Evolutionary conservation across 2,888 invertebrate genomes (phyloP).

Genomic region (Chloroclysta siterata): DNA sequence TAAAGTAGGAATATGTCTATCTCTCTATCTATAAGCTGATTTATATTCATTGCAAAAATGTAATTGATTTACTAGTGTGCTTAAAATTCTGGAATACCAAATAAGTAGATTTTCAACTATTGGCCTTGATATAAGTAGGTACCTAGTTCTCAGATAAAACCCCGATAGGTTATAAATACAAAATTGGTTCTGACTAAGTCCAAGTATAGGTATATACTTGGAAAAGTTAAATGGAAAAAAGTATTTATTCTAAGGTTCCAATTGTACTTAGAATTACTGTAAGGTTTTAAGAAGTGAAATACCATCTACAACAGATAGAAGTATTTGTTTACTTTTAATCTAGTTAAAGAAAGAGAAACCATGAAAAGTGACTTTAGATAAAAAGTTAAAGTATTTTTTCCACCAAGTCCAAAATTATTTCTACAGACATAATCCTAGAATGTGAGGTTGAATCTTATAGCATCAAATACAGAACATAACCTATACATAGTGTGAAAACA

Average conservation of each 20-base stretch:
- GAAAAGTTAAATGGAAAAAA: neutral
- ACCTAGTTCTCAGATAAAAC: too few relatives aligned
- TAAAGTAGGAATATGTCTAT: too few relatives aligned
- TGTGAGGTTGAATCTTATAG: neutral
- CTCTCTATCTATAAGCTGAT: too few relatives aligned
- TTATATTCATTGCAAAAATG: too few relatives aligned
- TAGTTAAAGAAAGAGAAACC: constrained; percentile 5
- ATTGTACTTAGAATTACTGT: neutral
- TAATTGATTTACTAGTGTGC: too few relatives aligned
- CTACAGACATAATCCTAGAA: neutral
- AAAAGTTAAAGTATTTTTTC: neutral
- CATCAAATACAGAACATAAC: constrained; percentile 26
- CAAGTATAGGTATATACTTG: neutral
- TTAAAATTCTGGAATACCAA: too few relatives aligned
- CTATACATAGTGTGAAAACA: constrained; percentile 23
- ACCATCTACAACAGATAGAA: neutral
- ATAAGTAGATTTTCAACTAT: too few relatives aligned
- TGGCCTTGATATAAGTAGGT: too few relatives aligned
- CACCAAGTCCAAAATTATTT: neutral
- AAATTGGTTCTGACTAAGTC: too few relatives aligned
- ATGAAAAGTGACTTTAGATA: neutral
- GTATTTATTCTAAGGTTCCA: neutral
- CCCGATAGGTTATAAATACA: too few relatives aligned
- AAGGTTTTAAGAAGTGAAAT: constrained; percentile 1
- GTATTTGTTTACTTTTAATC: constrained; percentile 11